Evolutionary conservation across 2,113 vertebrate species (phyloP).

Genomic region (Balaenoptera acutorostrata): DNA sequence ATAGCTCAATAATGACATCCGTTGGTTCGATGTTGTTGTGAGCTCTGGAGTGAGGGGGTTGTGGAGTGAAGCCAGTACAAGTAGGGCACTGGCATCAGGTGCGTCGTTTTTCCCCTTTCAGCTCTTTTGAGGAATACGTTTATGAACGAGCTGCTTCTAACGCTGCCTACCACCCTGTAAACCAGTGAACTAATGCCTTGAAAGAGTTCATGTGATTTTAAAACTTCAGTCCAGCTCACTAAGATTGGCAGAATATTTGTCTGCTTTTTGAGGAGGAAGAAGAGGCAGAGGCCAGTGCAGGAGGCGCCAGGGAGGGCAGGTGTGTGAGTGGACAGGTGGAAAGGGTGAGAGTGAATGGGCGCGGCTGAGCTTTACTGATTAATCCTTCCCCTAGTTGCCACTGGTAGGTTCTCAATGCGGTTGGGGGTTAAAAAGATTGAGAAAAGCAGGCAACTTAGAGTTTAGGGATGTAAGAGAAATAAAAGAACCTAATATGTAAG

Average conservation of each 20-base stretch:
- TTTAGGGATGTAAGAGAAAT: neutral
- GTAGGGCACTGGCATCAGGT: rapidly evolving
- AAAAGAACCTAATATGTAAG: neutral
- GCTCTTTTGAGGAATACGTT: neutral
- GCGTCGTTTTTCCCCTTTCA: neutral
- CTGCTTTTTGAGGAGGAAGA: neutral
- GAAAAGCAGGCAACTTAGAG: neutral
- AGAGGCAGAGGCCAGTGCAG: too few species aligned
- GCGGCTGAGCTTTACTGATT: neutral
- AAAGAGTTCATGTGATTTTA: neutral
- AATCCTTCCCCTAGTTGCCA: neutral
- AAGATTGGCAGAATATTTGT: neutral
- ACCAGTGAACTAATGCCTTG: neutral
- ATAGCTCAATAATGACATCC: neutral
- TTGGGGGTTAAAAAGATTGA: neutral
- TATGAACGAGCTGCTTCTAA: neutral
- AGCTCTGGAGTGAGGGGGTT: neutral
- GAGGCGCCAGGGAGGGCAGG: neutral
- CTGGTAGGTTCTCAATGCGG: neutral
- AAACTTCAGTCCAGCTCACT: neutral
- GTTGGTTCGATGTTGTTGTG: neutral
- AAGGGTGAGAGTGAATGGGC: too few species aligned
- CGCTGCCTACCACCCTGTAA: neutral
- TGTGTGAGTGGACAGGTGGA: too few species aligned
- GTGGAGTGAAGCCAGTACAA: neutral